Evolutionary conservation across 2,888 invertebrate genomes (phyloP).

Genomic region (Merodon equestris): DNA sequence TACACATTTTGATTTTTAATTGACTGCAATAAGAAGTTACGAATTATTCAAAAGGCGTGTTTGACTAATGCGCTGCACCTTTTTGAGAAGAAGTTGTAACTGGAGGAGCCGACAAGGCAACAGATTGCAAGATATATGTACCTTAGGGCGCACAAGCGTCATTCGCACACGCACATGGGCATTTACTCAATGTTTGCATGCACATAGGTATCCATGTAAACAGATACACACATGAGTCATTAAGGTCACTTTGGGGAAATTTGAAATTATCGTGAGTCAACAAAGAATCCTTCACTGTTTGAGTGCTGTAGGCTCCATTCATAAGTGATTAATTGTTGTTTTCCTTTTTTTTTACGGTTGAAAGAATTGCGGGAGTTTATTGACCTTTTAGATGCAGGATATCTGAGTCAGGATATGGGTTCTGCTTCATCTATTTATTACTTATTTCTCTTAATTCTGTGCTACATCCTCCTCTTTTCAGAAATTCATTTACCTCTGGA

Average conservation of each 20-base stretch:
- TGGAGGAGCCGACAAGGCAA: slow-evolving; percentile 12
- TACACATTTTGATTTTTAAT: slow-evolving; percentile 62
- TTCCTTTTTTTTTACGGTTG: too few species aligned
- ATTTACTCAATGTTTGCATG: too few species aligned
- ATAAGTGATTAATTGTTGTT: too few species aligned
- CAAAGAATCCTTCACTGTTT: slow-evolving; percentile 38
- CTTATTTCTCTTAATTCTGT: too few species aligned
- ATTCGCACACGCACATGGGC: not conserved
- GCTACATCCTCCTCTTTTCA: too few species aligned
- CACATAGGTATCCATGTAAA: too few species aligned
- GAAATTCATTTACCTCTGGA: too few species aligned
- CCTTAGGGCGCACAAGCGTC: slow-evolving; percentile 30
- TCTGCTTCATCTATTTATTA: too few species aligned
- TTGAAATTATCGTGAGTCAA: slow-evolving; percentile 54
- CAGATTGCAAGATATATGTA: slow-evolving; percentile 37
- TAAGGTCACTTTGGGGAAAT: slow-evolving; percentile 47
- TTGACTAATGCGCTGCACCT: not conserved
- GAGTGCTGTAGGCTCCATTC: too few species aligned
- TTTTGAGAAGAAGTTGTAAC: not conserved
- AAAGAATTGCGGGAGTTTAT: too few species aligned
- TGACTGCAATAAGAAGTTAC: slow-evolving; percentile 43
- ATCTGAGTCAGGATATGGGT: too few species aligned
- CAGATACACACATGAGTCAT: slow-evolving; percentile 43
- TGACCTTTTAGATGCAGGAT: too few species aligned
- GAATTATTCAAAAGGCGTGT: slow-evolving; percentile 26